These are phyloP conservation scores for Pseudotriccus pelzelni DNA, from an alignment of 2,797 vertebrate genomes.

Conservation along the genomic window DNA sequence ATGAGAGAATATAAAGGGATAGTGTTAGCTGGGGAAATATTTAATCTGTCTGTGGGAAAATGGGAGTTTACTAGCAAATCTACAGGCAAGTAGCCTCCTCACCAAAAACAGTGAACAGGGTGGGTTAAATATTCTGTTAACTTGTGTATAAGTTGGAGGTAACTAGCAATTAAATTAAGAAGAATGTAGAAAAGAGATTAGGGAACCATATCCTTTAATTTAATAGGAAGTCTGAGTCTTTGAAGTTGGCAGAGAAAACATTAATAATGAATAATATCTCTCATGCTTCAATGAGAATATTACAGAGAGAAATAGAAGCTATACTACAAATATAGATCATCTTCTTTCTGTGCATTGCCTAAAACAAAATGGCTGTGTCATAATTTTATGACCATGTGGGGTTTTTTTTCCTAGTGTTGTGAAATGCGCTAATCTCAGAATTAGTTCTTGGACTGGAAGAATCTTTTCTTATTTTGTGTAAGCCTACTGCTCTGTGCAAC, in stretches of 20 bases:
- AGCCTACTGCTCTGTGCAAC: background rate
- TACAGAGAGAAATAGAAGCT: background rate
- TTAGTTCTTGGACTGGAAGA: background rate
- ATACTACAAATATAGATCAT: background rate
- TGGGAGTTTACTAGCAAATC: background rate
- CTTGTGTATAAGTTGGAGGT: background rate
- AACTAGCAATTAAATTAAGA: background rate
- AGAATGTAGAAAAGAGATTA: background rate
- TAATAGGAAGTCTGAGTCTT: background rate
- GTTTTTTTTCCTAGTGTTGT: background rate
- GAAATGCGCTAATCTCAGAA: background rate
- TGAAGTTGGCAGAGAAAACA: background rate
- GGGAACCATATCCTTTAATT: background rate
- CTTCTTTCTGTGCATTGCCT: background rate
- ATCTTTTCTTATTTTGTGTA: background rate
- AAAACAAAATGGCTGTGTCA: background rate
- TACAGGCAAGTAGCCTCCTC: background rate
- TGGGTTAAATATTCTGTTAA: background rate
- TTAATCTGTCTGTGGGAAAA: background rate
- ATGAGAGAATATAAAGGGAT: background rate
- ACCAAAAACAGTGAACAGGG: background rate
- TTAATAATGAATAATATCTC: background rate
- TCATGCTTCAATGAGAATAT: background rate
- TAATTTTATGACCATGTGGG: background rate
- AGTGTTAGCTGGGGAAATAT: background rate